A percentile compares a stretch with the other conserved stretches of the same genome.
Evolutionary conservation across 2,113 vertebrate species (phyloP).

Genomic region (Panurus biarmicus): DNA sequence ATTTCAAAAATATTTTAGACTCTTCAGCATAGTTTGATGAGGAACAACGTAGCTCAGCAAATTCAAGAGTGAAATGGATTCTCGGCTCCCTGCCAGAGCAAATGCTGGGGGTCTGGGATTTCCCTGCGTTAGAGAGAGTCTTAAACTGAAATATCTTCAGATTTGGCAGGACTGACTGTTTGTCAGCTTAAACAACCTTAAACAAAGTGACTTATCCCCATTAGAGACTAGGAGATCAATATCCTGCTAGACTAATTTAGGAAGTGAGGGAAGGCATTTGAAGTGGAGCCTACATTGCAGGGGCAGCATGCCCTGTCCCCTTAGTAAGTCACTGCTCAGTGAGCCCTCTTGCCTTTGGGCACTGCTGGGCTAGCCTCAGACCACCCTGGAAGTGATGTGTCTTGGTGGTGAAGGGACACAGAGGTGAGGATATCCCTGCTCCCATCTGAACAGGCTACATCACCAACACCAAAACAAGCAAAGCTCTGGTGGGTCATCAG

Average conservation of each 20-base stretch:
- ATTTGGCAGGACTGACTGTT: conserved; percentile 26
- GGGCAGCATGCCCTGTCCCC: not conserved
- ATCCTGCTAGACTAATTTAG: conserved; percentile 3
- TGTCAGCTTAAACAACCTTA: conserved; percentile 59
- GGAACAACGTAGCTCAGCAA: not conserved
- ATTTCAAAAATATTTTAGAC: not conserved
- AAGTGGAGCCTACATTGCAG: not conserved
- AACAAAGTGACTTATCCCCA: conserved; percentile 27
- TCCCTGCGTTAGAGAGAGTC: conserved; percentile 30
- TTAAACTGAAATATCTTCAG: conserved; percentile 35
- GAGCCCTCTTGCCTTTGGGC: not conserved
- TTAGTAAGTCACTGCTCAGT: not conserved
- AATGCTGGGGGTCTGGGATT: conserved; percentile 52
- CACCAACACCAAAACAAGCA: not conserved
- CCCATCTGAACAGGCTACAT: not conserved
- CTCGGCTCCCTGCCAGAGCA: conserved; percentile 12
- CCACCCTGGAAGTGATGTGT: not conserved
- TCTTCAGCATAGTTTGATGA: not conserved
- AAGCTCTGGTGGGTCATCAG: not conserved
- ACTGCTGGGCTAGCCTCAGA: rapidly evolving
- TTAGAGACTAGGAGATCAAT: conserved; percentile 29
- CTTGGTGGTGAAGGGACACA: rapidly evolving
- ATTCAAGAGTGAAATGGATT: not conserved
- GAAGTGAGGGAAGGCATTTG: not conserved
- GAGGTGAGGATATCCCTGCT: not conserved